Evolutionary conservation across 2,797 vertebrate genomes (phyloP).

Genomic region (Coilia nasus): DNA sequence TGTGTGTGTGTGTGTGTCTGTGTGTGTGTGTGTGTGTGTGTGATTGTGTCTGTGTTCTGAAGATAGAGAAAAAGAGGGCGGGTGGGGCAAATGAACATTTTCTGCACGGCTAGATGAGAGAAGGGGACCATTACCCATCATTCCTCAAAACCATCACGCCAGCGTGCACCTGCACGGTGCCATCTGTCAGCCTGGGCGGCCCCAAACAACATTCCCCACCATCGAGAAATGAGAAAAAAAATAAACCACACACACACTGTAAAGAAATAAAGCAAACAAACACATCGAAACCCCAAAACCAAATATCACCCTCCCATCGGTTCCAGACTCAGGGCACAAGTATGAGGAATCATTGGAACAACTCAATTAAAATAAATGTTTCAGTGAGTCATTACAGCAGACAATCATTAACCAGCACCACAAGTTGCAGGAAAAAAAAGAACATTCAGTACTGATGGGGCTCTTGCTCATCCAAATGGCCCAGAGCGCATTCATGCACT

Average conservation of each 20-base stretch:
- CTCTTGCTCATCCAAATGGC: neutral
- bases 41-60: neutral
- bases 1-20: neutral
- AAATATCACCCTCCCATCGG: neutral
- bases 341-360: neutral
- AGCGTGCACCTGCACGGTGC: neutral
- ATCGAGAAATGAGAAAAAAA: no score
- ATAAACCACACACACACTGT: neutral
- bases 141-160: conserved; percentile 6
- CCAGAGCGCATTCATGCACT: neutral
- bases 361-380: neutral
- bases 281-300: neutral
- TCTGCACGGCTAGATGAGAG: neutral
- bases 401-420: neutral
- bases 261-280: neutral
- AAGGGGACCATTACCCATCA: neutral
- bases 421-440: neutral
- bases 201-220: neutral
- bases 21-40: neutral
- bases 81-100: neutral
- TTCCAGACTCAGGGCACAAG: neutral
- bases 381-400: neutral
- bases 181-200: neutral
- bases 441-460: neutral
- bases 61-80: neutral